Evolutionary conservation across 2,888 invertebrate species (phyloP).

Genomic region (Pristionchus arcanus): DNA sequence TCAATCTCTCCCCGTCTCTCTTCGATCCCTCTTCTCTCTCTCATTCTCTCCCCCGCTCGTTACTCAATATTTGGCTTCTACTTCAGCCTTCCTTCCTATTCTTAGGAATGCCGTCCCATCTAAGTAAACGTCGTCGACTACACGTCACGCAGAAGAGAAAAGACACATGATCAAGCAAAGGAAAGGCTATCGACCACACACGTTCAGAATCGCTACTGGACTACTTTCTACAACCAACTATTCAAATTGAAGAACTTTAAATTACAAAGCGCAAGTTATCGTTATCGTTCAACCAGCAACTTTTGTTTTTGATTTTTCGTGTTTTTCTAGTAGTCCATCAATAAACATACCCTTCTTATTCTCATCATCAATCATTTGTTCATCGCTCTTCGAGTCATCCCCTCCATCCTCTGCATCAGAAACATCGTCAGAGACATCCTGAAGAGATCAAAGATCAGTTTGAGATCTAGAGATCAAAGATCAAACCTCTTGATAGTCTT

Average conservation of each 20-base stretch:
- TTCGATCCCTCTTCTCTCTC: neutral
- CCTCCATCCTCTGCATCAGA: conserved; percentile 66
- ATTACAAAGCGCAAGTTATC: no score
- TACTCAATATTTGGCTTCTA: conserved; percentile 55
- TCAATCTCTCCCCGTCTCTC: conserved; percentile 27
- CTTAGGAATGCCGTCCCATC: conserved; percentile 57
- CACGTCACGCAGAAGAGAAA: neutral
- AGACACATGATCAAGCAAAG: neutral
- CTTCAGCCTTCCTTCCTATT: conserved; percentile 40
- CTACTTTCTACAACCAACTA: no score
- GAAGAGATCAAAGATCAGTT: conserved; percentile 56
- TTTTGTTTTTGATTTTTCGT: no score
- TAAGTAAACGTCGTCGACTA: conserved; percentile 22
- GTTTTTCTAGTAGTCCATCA: no score
- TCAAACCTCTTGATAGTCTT: conserved; percentile 63
- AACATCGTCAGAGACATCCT: conserved; percentile 62
- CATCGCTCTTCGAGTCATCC: conserved; percentile 54
- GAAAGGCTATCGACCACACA: neutral
- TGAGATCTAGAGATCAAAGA: conserved; percentile 31
- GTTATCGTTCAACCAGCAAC: no score
- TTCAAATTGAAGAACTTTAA: no score
- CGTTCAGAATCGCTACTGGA: neutral
- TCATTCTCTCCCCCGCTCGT: conserved; percentile 24
- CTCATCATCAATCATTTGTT: conserved; percentile 43
- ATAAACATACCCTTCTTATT: conserved; percentile 43